phyloP scores from a whole-genome alignment of 2,113 vertebrate genomes.

The Xiphophorus couchianus region DNA sequence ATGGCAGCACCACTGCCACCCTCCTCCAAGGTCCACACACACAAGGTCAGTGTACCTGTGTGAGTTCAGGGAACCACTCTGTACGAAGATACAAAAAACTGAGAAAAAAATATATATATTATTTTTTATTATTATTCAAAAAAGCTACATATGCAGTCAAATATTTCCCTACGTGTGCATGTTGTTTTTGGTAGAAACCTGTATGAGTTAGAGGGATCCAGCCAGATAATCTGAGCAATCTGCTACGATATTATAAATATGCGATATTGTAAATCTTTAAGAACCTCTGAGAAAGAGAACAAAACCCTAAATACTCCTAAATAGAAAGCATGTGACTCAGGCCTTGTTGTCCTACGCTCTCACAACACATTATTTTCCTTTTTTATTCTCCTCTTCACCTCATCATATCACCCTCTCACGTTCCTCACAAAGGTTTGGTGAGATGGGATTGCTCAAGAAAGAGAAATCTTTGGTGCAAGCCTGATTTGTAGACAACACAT shows the following conservation, averaged over 20 bases:
- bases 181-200: no score
- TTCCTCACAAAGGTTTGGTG: no score
- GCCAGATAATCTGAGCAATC: conserved; percentile 3
- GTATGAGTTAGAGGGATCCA: conserved; percentile 1
- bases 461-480: no score
- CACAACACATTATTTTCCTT: no score
- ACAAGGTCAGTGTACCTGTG: conserved; percentile 56
- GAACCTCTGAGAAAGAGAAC: conserved; percentile 24
- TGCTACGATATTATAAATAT: conserved; percentile 4
- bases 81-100: not conserved
- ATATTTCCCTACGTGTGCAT: not conserved
- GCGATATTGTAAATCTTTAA: conserved; percentile 32
- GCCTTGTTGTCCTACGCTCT: not conserved
- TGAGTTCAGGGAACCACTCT: conserved; percentile 13
- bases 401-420: no score
- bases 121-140: no score
- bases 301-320: conserved; percentile 12
- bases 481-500: no score
- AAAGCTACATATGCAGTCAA: not conserved
- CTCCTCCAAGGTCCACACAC: conserved; percentile 67
- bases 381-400: no score
- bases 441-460: no score
- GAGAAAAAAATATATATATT: not conserved
- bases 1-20: conserved; percentile 64
- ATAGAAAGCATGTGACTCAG: conserved; percentile 26